Evolutionary conservation across 2,888 invertebrate genomes (phyloP), one percentile per base, ranked within the genome.

Genomic region (Hofmannophila pseudospretella): DNA sequence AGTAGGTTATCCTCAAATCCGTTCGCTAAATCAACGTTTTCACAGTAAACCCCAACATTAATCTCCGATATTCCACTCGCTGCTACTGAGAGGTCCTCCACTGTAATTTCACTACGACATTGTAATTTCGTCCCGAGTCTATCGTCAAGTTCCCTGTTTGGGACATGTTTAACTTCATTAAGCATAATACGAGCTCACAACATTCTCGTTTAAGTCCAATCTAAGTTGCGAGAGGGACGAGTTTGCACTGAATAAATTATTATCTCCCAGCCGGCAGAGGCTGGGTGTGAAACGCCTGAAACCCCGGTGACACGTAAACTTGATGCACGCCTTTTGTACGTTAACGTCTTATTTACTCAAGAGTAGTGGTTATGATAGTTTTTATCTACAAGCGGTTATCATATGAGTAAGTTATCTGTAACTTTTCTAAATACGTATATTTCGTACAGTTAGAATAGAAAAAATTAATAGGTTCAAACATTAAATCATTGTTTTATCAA

Each of bases 151-250:
- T 71, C 52, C 59, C 57, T 72, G 74, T 66, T 73, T 64, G 77
- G 67, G 72, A 70, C 77, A 70, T 75, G 80, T 84, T 82, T 81
- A 84, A 85, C 78, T 84, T 81, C 81, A 84, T 85, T 84, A 82
- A 75, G 73, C 76, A 79, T 81, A 79, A 81, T 81, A 79, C 74
- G 49, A 63, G 76, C 67, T 75, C 68, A 67, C 75, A 74, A 76
- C 78, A 74, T 82, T 77, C 82, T 84, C 82, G 78, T 82, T 86
- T 84, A 86, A 85, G 82, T 81, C 79, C 82, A 86, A 86, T 86
- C 81, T 85, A 86, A 86, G 84, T 84, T 84, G 67, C 58, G 71
- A 58, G 67, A 58, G 68, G 67, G 70, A 70, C 68, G 70, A 78
- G 74, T 81, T 82, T 80, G 73, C 75, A 73, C 76, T 85, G 79